These are phyloP conservation scores for Stegodyphus mimosarum DNA, from an alignment of 1,140 invertebrate genomes.

Conservation along the genomic window DNA sequence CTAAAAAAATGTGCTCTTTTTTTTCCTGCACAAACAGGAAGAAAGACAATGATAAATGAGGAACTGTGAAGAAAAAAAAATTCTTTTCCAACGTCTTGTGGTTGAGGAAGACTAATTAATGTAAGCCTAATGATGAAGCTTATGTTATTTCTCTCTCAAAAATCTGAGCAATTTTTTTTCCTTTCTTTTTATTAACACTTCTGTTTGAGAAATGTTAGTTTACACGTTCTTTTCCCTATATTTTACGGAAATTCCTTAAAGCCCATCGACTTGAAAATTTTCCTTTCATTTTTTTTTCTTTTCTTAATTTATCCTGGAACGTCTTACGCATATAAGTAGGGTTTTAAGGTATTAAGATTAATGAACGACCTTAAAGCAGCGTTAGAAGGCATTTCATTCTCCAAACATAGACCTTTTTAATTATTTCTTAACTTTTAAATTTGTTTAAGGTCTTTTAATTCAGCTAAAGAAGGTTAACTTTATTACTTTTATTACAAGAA, in stretches of 20 bases:
- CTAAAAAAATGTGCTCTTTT: too few species aligned
- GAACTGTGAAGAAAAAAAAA: background rate
- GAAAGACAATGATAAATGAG: conserved; percentile 18
- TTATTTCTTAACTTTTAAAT: too few species aligned
- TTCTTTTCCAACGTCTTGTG: background rate
- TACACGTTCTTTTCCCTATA: background rate
- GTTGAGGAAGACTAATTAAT: conserved; percentile 11
- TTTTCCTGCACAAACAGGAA: background rate
- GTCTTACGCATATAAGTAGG: background rate
- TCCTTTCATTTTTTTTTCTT: background rate
- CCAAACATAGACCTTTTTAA: too few species aligned
- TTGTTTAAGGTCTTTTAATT: too few species aligned
- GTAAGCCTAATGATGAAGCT: background rate
- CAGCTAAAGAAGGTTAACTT: too few species aligned
- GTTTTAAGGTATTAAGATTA: conserved; percentile 10
- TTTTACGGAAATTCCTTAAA: background rate
- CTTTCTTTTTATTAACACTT: background rate
- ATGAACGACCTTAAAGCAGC: background rate
- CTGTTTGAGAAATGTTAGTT: conserved; percentile 9
- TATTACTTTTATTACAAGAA: too few species aligned
- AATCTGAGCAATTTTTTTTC: background rate
- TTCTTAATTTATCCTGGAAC: background rate
- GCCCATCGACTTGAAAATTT: background rate
- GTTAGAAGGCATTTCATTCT: too few species aligned
- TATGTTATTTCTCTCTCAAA: background rate